Base-by-base conservation (phyloP, 2,888 invertebrate species). In the Pheosia gnoma region DNA sequence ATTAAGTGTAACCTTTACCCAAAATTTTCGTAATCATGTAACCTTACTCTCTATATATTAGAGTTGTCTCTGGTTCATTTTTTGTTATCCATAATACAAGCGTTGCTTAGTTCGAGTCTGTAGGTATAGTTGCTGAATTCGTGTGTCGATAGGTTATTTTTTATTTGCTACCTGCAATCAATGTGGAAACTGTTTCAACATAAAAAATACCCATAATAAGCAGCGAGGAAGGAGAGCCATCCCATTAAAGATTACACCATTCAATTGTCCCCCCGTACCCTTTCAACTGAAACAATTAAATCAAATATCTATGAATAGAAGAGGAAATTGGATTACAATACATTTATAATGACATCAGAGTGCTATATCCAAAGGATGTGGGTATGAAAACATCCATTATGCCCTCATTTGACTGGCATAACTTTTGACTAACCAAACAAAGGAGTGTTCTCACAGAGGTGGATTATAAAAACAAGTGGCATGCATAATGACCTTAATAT, bases 381-480 rank as follows among this genome's bases (percentile, higher is more conserved):
- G 36, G 13, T 25, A 66, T 58, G 65, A 65, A 70, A 78, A 79
- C 71, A 75, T 64, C 73, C 65, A 75, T 75, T 72, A 75, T 78
- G 53, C 49, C 60, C 58, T 57, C 58, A 59, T 65, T 67, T 69
- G 45, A 57, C 10, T 6, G 43, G 45, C 57, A 57, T 57, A 69
- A 75, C 74, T 78, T 78, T 74, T 60, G 74, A 65, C 70, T 70
- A 70, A 66, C 60, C 59, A 66, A 70, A 68, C 69, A 74, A 67
- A 66, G 62, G 65, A 3, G 63, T 53, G 59, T 70, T 70, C 79
- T 80, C 80, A 79, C 68, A 67, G 57, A 58, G 56, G 70, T 77
- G 75, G 76, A 69, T 70, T 75, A 55, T 72, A 72, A 77, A 81
- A 79, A 77, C 81, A 77, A 73, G 66, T 72, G 71, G 75, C 74